Evolutionary conservation across 2,797 vertebrate species (phyloP), one percentile per base, ranked within the genome.

Genomic region (Takifugu ocellatus): DNA sequence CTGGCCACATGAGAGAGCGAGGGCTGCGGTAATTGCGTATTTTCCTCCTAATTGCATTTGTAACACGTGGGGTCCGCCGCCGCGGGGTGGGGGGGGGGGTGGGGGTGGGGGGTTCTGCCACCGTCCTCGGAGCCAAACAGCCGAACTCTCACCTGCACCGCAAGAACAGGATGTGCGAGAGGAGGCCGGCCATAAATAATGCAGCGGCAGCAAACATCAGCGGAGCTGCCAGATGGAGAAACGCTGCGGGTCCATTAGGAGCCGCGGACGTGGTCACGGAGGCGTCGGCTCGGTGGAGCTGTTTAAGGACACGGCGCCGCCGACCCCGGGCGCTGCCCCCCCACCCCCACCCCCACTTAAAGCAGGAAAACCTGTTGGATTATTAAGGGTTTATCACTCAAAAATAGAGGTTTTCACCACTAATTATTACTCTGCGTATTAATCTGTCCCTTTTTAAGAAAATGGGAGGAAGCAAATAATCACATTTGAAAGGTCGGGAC

Each of bases 31-130:
- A 90, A 91, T 88, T 89, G 89, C 88, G 88, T 89, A 90, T 91
- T 91, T 91, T 84, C 84, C 84, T 86, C 21, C 86, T 93, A 92
- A 93, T 93, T 92, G 91, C 88, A 83, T 86, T 88, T 89, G 85
- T 89, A 84, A 85, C 83, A 84, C 79, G 84, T 87, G 87, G 66
- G 84, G 80, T 65, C 67, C 48, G 76, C 77, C 68, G 77, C 44
- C 48, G 69, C 74, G 69, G 67, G 68, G 5, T 8, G 31, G 31
- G 21, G 69, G 67, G 68, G 5, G 6, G 31, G 67, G 68, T 2
- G 6, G 31, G 31, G 69, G 67, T 66, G 5, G 5, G 31, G 31
- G 51, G 82, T 81, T 86, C 84, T 63, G 65, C 74, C 69, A 73
- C 73, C 72, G 44, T 79, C 78, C 68, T 73, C 81, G 57, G 72